Percentiles rank a stretch among this genome's conserved stretches.
phyloP scores from a whole-genome alignment of 2,888 invertebrate species.

The Cosmia pyralina region DNA sequence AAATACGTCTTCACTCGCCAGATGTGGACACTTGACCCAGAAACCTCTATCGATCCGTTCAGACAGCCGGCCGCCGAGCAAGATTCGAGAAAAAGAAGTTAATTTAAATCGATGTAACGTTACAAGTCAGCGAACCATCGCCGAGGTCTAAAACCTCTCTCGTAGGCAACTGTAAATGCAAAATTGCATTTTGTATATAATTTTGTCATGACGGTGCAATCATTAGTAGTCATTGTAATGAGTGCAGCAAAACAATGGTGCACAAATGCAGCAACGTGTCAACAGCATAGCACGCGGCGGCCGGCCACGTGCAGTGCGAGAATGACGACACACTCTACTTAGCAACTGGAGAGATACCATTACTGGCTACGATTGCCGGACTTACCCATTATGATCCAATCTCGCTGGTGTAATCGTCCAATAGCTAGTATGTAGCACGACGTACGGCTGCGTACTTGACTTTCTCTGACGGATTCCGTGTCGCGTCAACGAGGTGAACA shows the following conservation, averaged over 20 bases:
- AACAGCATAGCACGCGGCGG: constrained; percentile 66
- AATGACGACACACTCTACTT: constrained; percentile 81
- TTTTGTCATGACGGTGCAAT: constrained; percentile 49
- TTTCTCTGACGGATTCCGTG: constrained; percentile 88
- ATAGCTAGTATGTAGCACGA: constrained; percentile 80
- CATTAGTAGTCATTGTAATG: constrained; percentile 43
- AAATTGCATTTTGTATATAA: constrained; percentile 59
- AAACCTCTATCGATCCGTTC: constrained; percentile 71
- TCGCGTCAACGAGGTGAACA: constrained; percentile 87
- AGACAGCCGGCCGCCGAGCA: constrained; percentile 66
- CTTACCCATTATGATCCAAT: constrained; percentile 86
- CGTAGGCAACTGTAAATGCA: constrained; percentile 61
- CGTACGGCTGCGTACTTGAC: constrained; percentile 85
- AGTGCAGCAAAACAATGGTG: constrained; percentile 65
- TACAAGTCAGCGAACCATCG: constrained; percentile 65
- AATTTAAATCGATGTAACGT: constrained; percentile 63
- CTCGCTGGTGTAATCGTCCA: constrained; percentile 80
- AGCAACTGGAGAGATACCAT: constrained; percentile 72
- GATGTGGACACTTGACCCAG: constrained; percentile 71
- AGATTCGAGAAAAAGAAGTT: constrained; percentile 68
- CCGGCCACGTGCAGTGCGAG: constrained; percentile 72
- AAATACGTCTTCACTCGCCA: constrained; percentile 58
- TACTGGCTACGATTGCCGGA: constrained; percentile 74
- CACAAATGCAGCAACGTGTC: constrained; percentile 67
- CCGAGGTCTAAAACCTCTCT: constrained; percentile 63